Conservation (phyloP, 2,797 vertebrate species). For the Rachycentron canadum region DNA sequence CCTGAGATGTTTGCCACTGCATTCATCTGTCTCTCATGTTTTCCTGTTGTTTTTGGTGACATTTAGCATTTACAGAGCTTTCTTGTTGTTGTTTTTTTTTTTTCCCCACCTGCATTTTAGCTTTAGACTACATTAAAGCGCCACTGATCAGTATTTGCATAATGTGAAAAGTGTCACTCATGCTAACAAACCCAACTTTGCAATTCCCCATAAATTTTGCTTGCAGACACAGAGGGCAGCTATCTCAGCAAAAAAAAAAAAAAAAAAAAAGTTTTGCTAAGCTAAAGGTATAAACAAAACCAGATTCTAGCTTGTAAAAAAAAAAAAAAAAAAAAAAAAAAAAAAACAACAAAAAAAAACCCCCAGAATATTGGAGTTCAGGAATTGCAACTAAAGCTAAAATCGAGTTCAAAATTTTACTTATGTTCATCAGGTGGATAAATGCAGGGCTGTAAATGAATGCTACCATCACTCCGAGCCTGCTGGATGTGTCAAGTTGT, state of each 20-base stretch:
- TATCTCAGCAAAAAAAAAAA: not conserved
- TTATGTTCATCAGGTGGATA: not conserved
- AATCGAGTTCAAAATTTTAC: not conserved
- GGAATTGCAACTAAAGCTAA: not conserved
- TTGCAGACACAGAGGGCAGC: not conserved
- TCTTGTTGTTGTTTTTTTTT: not conserved
- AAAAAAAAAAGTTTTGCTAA: not conserved
- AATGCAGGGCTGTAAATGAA: not conserved
- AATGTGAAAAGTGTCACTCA: not conserved
- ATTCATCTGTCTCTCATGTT: not conserved
- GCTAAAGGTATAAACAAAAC: no score
- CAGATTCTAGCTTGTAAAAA: not conserved
- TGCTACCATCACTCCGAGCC: not conserved
- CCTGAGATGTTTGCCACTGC: conserved; percentile 7
- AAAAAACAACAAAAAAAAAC: no score
- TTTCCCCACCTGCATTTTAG: no score
- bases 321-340: not conserved
- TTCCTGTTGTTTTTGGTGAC: not conserved
- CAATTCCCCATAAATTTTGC: not conserved
- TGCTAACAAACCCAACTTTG: not conserved
- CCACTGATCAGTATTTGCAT: not conserved
- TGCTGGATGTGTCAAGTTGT: not conserved
- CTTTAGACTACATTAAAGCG: not conserved
- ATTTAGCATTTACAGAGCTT: not conserved
- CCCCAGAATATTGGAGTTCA: not conserved